Evolutionary conservation across 2,113 vertebrate species (phyloP).

Genomic region (Cercocebus atys): DNA sequence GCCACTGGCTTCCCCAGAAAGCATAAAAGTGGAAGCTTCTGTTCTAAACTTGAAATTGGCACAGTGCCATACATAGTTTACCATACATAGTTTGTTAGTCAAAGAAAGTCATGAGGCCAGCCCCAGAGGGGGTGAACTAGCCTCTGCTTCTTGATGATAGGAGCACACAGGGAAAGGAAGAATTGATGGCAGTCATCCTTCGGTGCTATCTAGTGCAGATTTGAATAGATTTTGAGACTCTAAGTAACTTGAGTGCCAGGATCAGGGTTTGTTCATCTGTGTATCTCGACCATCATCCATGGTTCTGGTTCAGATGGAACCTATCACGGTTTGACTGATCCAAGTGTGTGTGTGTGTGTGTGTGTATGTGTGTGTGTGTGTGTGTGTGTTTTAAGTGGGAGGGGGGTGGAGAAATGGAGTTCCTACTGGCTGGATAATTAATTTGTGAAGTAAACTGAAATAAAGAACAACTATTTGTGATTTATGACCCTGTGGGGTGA

Average conservation of each 20-base stretch:
- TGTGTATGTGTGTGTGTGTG: no score
- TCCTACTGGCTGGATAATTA: neutral
- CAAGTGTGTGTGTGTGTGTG: neutral
- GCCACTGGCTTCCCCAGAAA: neutral
- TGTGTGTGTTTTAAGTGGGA: neutral
- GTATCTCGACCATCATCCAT: neutral
- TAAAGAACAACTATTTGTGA: neutral
- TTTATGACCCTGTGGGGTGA: neutral
- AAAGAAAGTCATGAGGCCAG: neutral
- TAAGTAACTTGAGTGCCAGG: neutral
- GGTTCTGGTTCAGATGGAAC: neutral
- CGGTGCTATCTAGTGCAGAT: neutral
- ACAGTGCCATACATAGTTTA: neutral
- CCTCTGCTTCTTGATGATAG: neutral
- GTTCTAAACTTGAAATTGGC: neutral
- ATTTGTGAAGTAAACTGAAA: neutral
- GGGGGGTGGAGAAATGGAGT: neutral
- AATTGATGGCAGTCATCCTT: neutral
- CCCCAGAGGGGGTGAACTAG: neutral
- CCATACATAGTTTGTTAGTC: neutral
- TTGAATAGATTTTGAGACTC: neutral
- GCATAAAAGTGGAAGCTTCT: neutral
- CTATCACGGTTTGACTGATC: neutral
- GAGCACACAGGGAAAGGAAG: neutral
- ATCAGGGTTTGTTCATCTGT: neutral